Percentiles rank a stretch among this genome's conserved stretches.
Conservation (phyloP, 2,113 vertebrate genomes). For the Anhinga anhinga region DNA sequence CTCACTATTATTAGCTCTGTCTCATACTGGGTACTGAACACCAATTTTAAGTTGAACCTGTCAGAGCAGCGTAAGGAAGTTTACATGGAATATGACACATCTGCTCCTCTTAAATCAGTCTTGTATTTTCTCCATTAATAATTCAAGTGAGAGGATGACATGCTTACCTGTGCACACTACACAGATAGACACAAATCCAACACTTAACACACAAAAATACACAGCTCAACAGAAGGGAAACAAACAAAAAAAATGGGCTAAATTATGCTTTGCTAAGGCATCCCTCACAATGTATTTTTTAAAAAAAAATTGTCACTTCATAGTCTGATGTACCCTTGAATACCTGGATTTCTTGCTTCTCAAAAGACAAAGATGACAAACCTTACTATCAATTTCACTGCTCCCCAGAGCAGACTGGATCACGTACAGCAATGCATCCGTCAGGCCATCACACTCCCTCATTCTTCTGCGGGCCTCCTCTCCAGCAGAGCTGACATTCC, state of each 20-base stretch:
- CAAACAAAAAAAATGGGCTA: neutral
- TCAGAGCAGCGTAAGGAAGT: neutral
- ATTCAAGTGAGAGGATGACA: neutral
- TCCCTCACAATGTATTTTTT: neutral
- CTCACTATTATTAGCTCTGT: neutral
- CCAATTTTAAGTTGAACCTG: neutral
- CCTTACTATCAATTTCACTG: conserved; percentile 99
- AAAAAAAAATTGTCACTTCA: neutral
- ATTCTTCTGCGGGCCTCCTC: conserved; percentile 96
- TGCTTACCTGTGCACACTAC: neutral
- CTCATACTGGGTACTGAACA: neutral
- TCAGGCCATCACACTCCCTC: conserved; percentile 98
- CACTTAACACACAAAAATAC: neutral
- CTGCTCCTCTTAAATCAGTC: neutral
- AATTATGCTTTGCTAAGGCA: neutral
- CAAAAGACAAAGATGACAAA: conserved; percentile 68
- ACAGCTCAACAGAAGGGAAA: neutral
- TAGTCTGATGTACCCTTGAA: neutral
- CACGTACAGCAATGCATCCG: conserved; percentile 94
- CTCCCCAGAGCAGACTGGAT: conserved; percentile 97
- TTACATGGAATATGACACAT: neutral
- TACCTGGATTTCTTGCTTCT: neutral
- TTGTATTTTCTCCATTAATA: neutral
- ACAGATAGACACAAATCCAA: neutral
- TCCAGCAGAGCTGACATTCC: conserved; percentile 97